These are phyloP conservation scores for Macrophya alboannulata DNA, from an alignment of 2,888 invertebrate species.

Conservation along the genomic window DNA sequence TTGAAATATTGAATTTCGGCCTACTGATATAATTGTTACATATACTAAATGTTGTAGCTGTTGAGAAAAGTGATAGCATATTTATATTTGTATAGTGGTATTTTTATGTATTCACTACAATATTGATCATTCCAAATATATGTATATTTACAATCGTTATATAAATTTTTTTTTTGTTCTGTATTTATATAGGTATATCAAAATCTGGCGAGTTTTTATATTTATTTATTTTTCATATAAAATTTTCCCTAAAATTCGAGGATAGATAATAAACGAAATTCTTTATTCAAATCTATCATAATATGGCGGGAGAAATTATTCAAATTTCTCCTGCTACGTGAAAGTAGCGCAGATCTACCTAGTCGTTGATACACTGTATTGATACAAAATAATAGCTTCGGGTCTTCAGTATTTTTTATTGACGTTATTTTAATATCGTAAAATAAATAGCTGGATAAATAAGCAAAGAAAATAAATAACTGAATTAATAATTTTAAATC, in stretches of 20 bases:
- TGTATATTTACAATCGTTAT: slow-evolving; percentile 3
- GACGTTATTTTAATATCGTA: not conserved
- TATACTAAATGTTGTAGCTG: not conserved
- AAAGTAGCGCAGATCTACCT: not conserved
- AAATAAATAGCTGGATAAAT: not conserved
- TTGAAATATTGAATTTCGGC: not conserved
- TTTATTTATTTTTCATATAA: not conserved
- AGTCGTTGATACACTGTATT: not conserved
- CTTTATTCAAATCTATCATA: not conserved
- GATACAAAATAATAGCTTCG: not conserved
- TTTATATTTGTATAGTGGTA: not conserved
- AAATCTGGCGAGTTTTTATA: too few species aligned
- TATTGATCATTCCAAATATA: not conserved
- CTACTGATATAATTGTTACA: slow-evolving; percentile 12
- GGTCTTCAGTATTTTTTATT: not conserved
- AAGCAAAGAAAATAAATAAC: not conserved
- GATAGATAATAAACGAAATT: not conserved
- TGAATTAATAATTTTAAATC: not conserved
- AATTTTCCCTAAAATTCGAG: not conserved
- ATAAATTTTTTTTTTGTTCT: not conserved
- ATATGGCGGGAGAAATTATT: not conserved
- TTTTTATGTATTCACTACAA: not conserved
- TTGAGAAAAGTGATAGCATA: not conserved
- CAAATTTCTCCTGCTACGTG: not conserved
- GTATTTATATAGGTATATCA: too few species aligned